Evolutionary conservation across 2,888 invertebrate species (phyloP).

Genomic region (Diabrotica balteata): DNA sequence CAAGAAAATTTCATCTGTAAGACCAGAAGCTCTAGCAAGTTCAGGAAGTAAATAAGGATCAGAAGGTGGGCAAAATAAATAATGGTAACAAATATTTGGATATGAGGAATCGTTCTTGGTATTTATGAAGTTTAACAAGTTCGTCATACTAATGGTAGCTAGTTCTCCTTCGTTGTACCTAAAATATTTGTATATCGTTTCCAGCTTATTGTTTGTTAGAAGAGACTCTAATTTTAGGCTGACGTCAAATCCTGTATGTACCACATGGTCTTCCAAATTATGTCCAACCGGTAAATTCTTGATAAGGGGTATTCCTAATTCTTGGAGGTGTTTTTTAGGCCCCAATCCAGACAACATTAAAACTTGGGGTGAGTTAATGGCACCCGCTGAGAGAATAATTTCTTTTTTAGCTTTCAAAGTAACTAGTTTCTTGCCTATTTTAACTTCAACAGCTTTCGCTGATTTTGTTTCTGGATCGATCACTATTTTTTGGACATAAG

Average conservation of each 20-base stretch:
- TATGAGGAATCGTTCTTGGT: slow-evolving; percentile 59
- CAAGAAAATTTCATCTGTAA: slow-evolving; percentile 42
- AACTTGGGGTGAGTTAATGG: slow-evolving; percentile 72
- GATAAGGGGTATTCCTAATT: slow-evolving; percentile 59
- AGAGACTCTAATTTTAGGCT: slow-evolving; percentile 19
- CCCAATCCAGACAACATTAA: slow-evolving; percentile 74
- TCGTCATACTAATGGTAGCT: slow-evolving; percentile 58
- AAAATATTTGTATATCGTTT: slow-evolving; percentile 61
- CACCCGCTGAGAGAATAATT: slow-evolving; percentile 71
- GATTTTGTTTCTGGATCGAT: slow-evolving; percentile 60
- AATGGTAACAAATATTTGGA: slow-evolving; percentile 62
- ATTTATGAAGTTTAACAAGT: slow-evolving; percentile 61
- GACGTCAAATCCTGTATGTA: slow-evolving; percentile 50
- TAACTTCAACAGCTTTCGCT: slow-evolving; percentile 60
- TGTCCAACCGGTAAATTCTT: slow-evolving; percentile 63
- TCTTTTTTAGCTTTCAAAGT: slow-evolving; percentile 63
- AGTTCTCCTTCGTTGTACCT: slow-evolving; percentile 62
- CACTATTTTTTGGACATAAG: slow-evolving; percentile 65
- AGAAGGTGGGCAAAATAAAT: slow-evolving; percentile 51
- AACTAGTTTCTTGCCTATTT: slow-evolving; percentile 49
- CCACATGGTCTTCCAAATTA: slow-evolving; percentile 66
- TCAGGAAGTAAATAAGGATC: slow-evolving; percentile 37
- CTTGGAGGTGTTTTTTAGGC: slow-evolving; percentile 61
- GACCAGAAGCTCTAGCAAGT: slow-evolving; percentile 45
- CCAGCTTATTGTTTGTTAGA: slow-evolving; percentile 30